Conservation (phyloP, 2,797 vertebrate species). For the Dermochelys coriacea region DNA sequence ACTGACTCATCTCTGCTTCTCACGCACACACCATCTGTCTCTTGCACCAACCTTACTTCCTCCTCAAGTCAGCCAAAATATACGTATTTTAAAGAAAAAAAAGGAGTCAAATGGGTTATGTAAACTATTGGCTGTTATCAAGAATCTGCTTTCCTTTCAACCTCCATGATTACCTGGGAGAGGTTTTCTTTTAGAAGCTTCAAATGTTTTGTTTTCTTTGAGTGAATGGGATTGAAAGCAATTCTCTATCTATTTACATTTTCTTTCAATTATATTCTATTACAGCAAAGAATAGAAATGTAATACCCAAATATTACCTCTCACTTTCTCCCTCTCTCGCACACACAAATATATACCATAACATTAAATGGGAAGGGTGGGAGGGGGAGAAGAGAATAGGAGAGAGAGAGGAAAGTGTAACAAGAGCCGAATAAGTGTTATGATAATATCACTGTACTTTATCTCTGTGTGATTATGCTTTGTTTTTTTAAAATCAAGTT, state of each 20-base stretch:
- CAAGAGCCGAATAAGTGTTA: background rate
- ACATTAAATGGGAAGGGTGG: background rate
- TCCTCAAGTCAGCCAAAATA: background rate
- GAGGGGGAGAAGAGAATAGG: background rate
- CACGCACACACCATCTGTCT: constrained; percentile 22
- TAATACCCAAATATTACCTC: background rate
- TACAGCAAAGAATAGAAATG: background rate
- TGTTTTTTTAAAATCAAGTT: no score
- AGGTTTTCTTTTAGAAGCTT: background rate
- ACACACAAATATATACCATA: background rate
- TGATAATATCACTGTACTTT: background rate
- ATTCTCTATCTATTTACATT: background rate
- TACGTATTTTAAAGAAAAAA: constrained; percentile 39
- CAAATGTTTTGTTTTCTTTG: background rate
- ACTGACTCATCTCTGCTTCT: constrained; percentile 15
- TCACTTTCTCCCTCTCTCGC: no score
- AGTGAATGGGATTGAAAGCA: background rate
- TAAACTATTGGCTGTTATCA: background rate
- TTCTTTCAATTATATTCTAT: background rate
- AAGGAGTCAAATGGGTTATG: background rate
- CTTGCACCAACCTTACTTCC: background rate
- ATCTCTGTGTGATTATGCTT: background rate
- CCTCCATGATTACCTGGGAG: background rate
- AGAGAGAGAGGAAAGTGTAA: background rate
- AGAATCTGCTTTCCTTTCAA: background rate